These are phyloP conservation scores for Stegodyphus dumicola DNA, from an alignment of 1,140 invertebrate genomes.

Conservation along the genomic window DNA sequence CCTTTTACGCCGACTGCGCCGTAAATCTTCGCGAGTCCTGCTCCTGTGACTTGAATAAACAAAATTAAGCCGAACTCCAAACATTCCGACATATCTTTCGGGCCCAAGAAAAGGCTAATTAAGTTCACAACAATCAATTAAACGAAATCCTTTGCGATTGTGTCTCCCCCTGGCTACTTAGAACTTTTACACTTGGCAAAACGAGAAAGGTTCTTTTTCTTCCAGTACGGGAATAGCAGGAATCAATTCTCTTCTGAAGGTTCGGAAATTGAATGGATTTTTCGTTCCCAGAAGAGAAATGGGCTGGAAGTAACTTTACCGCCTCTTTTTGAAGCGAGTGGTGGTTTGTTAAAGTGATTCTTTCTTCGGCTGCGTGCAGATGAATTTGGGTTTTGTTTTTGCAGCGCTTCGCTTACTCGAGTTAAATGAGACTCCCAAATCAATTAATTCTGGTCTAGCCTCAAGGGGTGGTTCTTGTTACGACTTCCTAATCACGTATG, in stretches of 20 bases:
- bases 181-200: conserved; percentile 33
- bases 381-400: too few species aligned
- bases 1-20: too few species aligned
- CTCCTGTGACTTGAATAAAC: conserved; percentile 2
- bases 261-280: conserved; percentile 40
- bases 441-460: too few species aligned
- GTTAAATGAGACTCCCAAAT: too few species aligned
- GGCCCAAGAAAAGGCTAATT: conserved; percentile 43
- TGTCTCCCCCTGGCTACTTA: conserved; percentile 34
- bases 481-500: too few species aligned
- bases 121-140: conserved; percentile 50
- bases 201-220: too few species aligned
- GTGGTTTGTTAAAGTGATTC: neutral
- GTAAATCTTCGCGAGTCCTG: too few species aligned
- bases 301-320: neutral
- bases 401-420: too few species aligned
- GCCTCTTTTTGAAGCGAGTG: neutral
- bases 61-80: conserved; percentile 8
- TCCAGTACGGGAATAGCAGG: neutral
- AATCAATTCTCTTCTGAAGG: conserved; percentile 21
- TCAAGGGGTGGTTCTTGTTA: too few species aligned
- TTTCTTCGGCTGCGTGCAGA: too few species aligned
- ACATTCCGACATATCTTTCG: conserved; percentile 5
- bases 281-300: conserved; percentile 8
- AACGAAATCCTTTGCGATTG: conserved; percentile 28